Evolutionary conservation across 2,797 vertebrate species (phyloP).

Genomic region (Hypotaenidia okinawae): DNA sequence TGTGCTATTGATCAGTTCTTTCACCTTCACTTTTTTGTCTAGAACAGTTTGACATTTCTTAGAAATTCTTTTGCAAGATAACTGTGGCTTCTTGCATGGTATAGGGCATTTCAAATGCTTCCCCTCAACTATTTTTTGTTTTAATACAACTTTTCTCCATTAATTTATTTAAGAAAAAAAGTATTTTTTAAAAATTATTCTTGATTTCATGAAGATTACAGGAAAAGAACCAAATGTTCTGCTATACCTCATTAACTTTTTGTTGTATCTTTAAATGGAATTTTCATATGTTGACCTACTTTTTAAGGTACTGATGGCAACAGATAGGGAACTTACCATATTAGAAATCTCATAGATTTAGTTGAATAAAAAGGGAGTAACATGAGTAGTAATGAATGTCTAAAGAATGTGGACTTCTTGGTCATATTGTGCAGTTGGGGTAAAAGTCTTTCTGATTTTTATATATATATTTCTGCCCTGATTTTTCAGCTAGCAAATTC

Average conservation of each 20-base stretch:
- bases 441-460: neutral
- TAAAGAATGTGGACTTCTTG: neutral
- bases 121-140: neutral
- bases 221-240: neutral
- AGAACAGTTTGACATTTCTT: constrained; percentile 29
- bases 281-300: neutral
- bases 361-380: constrained; percentile 42
- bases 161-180: neutral
- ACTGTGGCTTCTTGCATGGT: neutral
- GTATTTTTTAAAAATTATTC: neutral
- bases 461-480: neutral
- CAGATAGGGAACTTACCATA: neutral
- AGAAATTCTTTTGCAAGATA: constrained; percentile 19
- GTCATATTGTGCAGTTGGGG: neutral
- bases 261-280: neutral
- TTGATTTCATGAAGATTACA: neutral
- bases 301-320: neutral
- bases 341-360: constrained; percentile 22
- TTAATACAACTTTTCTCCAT: neutral
- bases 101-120: neutral
- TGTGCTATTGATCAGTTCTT: neutral
- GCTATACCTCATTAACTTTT: neutral
- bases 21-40: neutral
- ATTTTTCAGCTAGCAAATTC: neutral
- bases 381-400: neutral